Evolutionary conservation across 2,888 invertebrate species (phyloP), one percentile per base, ranked within the genome.

Genomic region (Epinotia brunnichana): DNA sequence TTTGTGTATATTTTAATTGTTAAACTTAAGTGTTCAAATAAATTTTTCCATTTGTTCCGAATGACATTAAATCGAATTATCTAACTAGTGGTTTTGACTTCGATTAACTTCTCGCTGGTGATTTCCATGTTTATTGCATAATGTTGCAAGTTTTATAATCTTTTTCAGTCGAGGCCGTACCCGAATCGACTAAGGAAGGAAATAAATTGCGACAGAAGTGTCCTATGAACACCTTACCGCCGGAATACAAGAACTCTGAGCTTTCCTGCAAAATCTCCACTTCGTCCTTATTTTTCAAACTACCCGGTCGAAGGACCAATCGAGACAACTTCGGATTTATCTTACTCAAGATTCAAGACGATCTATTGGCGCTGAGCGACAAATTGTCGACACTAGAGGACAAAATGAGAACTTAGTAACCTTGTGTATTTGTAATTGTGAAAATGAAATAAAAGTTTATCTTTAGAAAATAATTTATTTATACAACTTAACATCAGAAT

Each of bases 301-400:
- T 89, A 3, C 83, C 84, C 60, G 82, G 87, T 1, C 83, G 82
- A 67, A 91, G 88, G 70, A 90, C 88, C 69, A 81, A 56, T 56
- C 54, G 82, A 13, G 91, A 92, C 21, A 91, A 89, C 77, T 87
- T 91, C 73, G 81, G 87, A 1, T 86, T 86, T 44, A 85, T 91
- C 53, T 78, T 93, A 17, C 70, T 91, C 19, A 90, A 91, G 80
- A 91, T 92, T 76, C 92, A 93, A 82, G 87, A 79, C 69, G 92
- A 93, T 75, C 77, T 93, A 17, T 82, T 82, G 3, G 84, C 82
- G 2, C 76, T 93, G 29, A 89, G 83, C 74, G 86, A 79, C 54
- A 93, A 92, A 82, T 75, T 93, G 41, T 83, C 87, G 0, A 82
- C 83, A 75, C 82, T 93, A 75, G 91, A 92, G 78, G 87, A 83